Evolutionary conservation across 2,797 vertebrate genomes (phyloP).

Genomic region (Spea hammondii): DNA sequence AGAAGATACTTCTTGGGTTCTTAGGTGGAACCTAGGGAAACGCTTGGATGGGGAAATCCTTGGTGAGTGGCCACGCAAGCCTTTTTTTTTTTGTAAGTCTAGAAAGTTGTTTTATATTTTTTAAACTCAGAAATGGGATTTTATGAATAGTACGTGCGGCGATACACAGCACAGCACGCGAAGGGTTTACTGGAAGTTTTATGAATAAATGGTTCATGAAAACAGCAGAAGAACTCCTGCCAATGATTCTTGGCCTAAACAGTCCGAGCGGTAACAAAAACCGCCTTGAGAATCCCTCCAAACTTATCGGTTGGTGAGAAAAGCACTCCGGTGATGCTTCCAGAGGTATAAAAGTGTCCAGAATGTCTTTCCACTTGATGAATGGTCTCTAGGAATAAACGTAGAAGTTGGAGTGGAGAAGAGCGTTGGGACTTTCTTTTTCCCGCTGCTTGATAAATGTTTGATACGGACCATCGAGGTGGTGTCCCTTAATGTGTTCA

Average conservation of each 20-base stretch:
- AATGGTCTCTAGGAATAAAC: not conserved
- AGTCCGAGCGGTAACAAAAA: not conserved
- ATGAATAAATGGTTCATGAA: not conserved
- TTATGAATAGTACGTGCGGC: too few species aligned
- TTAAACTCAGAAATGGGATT: too few species aligned
- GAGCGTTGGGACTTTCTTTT: not conserved
- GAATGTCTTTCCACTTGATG: not conserved
- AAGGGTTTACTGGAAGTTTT: not conserved
- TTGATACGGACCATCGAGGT: not conserved
- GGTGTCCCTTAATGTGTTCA: not conserved
- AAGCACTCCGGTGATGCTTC: not conserved
- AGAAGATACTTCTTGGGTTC: too few species aligned
- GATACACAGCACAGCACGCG: not conserved
- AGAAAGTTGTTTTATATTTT: too few species aligned
- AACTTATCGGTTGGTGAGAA: conserved; percentile 6
- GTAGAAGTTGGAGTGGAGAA: not conserved
- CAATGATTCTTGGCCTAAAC: not conserved
- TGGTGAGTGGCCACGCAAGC: too few species aligned
- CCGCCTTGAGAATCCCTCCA: not conserved
- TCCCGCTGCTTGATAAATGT: not conserved
- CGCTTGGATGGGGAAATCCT: too few species aligned
- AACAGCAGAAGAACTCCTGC: not conserved
- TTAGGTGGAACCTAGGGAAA: too few species aligned
- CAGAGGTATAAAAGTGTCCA: not conserved
- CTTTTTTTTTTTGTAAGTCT: too few species aligned